Evolutionary conservation across 2,797 vertebrate genomes (phyloP).

Genomic region (Rhinophrynus dorsalis): DNA sequence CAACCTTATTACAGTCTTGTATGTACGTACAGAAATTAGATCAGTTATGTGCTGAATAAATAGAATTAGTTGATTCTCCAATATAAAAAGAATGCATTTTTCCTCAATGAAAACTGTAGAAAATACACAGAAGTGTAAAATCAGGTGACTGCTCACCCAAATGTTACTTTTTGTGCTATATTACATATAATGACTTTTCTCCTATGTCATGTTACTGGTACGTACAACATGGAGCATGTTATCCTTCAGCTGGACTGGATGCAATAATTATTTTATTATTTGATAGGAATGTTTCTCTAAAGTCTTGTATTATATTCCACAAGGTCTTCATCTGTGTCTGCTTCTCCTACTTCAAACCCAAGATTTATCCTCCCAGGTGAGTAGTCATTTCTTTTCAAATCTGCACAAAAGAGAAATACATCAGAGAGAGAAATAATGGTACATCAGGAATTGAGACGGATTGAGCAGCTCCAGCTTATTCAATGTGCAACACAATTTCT

Average conservation of each 20-base stretch:
- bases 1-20: too few relatives aligned
- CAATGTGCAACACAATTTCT: not conserved
- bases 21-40: too few relatives aligned
- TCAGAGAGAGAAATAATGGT: slow-evolving; percentile 38
- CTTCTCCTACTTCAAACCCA: slow-evolving; percentile 52
- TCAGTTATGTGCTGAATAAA: too few relatives aligned
- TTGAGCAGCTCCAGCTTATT: slow-evolving; percentile 3
- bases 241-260: not conserved
- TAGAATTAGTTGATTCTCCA: too few relatives aligned
- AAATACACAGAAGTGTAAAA: too few relatives aligned
- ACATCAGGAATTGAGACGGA: slow-evolving; percentile 10
- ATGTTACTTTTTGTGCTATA: slow-evolving; percentile 1
- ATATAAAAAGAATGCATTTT: too few relatives aligned
- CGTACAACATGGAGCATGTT: not conserved
- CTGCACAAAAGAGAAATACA: slow-evolving; percentile 64
- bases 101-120: too few relatives aligned
- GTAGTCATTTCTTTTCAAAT: slow-evolving; percentile 78
- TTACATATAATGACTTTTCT: slow-evolving; percentile 21
- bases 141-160: too few relatives aligned
- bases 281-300: slow-evolving; percentile 51
- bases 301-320: slow-evolving; percentile 60
- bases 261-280: not conserved
- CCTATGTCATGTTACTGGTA: not conserved
- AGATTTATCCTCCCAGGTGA: slow-evolving; percentile 58
- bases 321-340: slow-evolving; percentile 42